phyloP scores from a whole-genome alignment of 2,888 invertebrate genomes.

The Boloria euphrosyne region DNA sequence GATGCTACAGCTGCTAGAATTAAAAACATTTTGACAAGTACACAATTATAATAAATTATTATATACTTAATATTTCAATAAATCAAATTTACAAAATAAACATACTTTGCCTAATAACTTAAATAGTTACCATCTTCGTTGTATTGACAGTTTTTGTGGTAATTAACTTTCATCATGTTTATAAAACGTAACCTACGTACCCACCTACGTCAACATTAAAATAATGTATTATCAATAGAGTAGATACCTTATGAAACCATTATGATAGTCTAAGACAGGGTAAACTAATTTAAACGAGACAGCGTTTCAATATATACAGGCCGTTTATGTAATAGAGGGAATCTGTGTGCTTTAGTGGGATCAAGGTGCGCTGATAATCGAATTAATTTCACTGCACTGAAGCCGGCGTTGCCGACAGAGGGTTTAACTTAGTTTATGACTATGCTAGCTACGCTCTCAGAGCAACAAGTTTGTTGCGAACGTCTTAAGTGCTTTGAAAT shows the following conservation, averaged over 20 bases:
- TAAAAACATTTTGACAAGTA: too few species aligned
- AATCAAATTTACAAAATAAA: too few species aligned
- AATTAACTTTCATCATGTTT: too few species aligned
- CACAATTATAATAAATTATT: too few species aligned
- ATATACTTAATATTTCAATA: too few species aligned
- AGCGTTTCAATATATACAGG: slow-evolving; percentile 55
- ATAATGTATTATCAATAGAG: not conserved
- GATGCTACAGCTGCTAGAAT: too few species aligned
- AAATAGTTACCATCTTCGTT: too few species aligned
- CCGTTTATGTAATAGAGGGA: slow-evolving; percentile 63
- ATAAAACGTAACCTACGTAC: too few species aligned
- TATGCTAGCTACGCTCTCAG: slow-evolving; percentile 73
- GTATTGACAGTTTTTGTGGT: too few species aligned
- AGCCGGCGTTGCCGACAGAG: slow-evolving; percentile 71
- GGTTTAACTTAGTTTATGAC: slow-evolving; percentile 79
- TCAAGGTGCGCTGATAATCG: slow-evolving; percentile 79
- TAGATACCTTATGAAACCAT: slow-evolving; percentile 10
- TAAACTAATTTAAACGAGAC: slow-evolving; percentile 25
- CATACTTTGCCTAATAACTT: too few species aligned
- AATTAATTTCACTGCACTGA: slow-evolving; percentile 76
- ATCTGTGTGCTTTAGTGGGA: slow-evolving; percentile 67
- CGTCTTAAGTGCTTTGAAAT: slow-evolving; percentile 77
- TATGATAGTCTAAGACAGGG: not conserved
- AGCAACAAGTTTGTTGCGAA: slow-evolving; percentile 78
- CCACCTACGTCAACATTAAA: too few species aligned